Evolutionary conservation across 2,888 invertebrate species (phyloP).

Genomic region (Lordiphosa andalusiaca): DNA sequence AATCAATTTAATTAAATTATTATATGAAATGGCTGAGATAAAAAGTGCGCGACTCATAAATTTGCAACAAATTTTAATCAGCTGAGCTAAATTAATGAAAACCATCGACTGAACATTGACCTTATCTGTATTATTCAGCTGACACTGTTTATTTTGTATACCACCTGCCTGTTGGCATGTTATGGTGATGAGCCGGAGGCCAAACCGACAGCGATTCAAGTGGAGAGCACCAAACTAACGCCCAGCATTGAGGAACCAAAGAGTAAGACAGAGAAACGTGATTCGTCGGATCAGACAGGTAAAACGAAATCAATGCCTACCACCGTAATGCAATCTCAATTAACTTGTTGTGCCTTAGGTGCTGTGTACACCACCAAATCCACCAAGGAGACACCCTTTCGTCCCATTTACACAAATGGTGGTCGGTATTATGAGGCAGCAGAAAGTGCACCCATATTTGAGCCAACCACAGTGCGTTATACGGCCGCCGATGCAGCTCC

Average conservation of each 20-base stretch:
- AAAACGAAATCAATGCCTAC: no score
- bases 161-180: slow-evolving; percentile 15
- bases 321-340: neutral
- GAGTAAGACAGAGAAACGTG: slow-evolving; percentile 70
- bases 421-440: slow-evolving; percentile 43
- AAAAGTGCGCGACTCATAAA: no score
- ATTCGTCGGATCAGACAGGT: slow-evolving; percentile 69
- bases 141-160: slow-evolving; percentile 10
- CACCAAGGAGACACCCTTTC: slow-evolving; percentile 64
- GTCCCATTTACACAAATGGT: slow-evolving; percentile 51
- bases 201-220: slow-evolving; percentile 28
- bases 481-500: slow-evolving; percentile 69
- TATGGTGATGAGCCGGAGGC: slow-evolving; percentile 38
- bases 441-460: slow-evolving; percentile 44
- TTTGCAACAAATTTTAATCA: slow-evolving; percentile 11
- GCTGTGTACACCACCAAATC: slow-evolving; percentile 33
- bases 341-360: slow-evolving; percentile 12
- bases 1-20: slow-evolving; percentile 66
- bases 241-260: slow-evolving; percentile 58
- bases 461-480: slow-evolving; percentile 67
- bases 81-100: slow-evolving; percentile 21
- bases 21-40: slow-evolving; percentile 32
- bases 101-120: neutral
- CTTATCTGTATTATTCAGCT: neutral
- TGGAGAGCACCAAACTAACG: slow-evolving; percentile 51